Conservation (phyloP, 1,140 invertebrate species). For the Phocides pigmalion region DNA sequence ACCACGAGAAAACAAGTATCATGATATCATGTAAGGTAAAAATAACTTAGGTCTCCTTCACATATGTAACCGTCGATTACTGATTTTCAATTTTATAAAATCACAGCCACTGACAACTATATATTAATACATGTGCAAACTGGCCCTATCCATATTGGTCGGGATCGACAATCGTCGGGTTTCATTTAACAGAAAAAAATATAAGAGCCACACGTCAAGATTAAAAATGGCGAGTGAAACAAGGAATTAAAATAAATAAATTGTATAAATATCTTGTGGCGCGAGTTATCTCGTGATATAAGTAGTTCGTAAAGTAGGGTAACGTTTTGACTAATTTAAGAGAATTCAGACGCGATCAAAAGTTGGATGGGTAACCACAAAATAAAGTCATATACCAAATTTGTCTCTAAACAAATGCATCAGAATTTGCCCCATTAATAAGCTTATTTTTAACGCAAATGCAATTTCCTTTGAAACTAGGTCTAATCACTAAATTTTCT, state of each 20-base stretch:
- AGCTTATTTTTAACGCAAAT: not conserved
- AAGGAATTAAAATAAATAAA: too few relatives aligned
- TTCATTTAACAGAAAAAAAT: not conserved
- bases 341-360: too few relatives aligned
- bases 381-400: too few relatives aligned
- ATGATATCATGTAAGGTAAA: not conserved
- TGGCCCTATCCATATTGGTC: not conserved
- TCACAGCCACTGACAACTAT: slow-evolving; percentile 19
- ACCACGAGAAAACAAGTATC: not conserved
- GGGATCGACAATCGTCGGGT: not conserved
- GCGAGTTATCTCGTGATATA: not conserved
- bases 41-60: not conserved
- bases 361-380: too few relatives aligned
- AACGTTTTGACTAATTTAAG: too few relatives aligned
- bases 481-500: not conserved
- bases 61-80: slow-evolving; percentile 1
- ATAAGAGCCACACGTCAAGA: slow-evolving; percentile 5
- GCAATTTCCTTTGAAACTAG: not conserved
- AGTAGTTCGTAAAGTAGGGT: too few relatives aligned
- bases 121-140: slow-evolving; percentile 7
- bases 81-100: slow-evolving; percentile 12
- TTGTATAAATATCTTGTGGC: not conserved
- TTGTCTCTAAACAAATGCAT: too few relatives aligned
- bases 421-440: too few relatives aligned
- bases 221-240: not conserved